phyloP scores from a whole-genome alignment of 2,888 invertebrate genomes.

The Tachystola acroxantha region DNA sequence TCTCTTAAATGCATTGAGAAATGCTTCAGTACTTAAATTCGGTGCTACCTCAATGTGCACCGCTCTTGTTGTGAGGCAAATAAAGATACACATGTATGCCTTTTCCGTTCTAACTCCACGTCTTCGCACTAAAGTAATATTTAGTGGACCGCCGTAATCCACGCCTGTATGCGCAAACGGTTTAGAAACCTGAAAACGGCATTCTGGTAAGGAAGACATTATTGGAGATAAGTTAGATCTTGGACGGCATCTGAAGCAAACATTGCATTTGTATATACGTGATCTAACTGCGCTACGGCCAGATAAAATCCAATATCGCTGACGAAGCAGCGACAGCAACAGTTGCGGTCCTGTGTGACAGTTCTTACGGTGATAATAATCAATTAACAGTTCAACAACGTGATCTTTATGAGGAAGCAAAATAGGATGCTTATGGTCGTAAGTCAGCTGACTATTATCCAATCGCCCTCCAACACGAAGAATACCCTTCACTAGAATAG shows the following conservation, averaged over 20 bases:
- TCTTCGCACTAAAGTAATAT: background rate
- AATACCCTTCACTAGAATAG: background rate
- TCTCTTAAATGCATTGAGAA: slow-evolving; percentile 24
- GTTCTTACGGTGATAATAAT: slow-evolving; percentile 4
- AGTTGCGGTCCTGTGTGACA: slow-evolving; percentile 9
- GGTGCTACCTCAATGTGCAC: slow-evolving; percentile 21
- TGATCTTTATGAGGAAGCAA: slow-evolving; percentile 4
- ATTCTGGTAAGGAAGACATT: slow-evolving; percentile 10
- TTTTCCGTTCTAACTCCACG: slow-evolving; percentile 8
- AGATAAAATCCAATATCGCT: slow-evolving; percentile 10
- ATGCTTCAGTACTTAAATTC: slow-evolving; percentile 20
- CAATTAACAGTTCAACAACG: slow-evolving; percentile 8
- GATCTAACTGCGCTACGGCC: slow-evolving; percentile 1
- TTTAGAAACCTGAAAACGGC: slow-evolving; percentile 8
- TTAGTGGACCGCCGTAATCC: slow-evolving; percentile 9
- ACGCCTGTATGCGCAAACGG: slow-evolving; percentile 11
- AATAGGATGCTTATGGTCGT: background rate
- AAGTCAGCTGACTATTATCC: background rate
- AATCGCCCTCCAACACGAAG: background rate
- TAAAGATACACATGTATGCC: slow-evolving; percentile 22
- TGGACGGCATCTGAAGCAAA: slow-evolving; percentile 3
- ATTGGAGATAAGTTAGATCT: background rate
- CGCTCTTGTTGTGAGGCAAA: slow-evolving; percentile 23
- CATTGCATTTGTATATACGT: background rate
- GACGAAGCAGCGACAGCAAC: slow-evolving; percentile 7